Evolutionary conservation across 2,797 vertebrate genomes (phyloP).

Genomic region (Clarias pachynema): DNA sequence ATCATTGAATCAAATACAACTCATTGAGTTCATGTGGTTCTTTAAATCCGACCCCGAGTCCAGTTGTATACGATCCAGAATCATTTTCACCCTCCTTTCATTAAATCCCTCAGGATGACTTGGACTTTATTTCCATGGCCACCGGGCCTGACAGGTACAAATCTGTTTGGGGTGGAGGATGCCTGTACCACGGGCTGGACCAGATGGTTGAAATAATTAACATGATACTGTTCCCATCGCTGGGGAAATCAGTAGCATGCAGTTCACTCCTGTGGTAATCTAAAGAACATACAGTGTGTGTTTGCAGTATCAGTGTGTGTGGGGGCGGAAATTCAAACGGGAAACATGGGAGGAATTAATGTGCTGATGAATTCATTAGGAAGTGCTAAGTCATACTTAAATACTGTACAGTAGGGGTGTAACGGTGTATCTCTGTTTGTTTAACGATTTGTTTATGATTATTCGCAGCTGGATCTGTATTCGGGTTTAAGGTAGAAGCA

Average conservation of each 20-base stretch:
- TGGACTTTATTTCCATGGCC: conserved; percentile 71
- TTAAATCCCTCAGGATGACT: conserved; percentile 75
- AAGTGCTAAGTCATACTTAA: conserved; percentile 19
- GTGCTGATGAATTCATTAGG: conserved; percentile 29
- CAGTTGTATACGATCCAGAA: conserved; percentile 78
- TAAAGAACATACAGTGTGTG: conserved; percentile 70
- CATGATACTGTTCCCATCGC: conserved; percentile 83
- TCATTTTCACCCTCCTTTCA: conserved; percentile 76
- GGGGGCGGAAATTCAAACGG: not conserved
- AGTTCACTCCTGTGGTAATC: conserved; percentile 81
- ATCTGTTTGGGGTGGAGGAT: conserved; percentile 76
- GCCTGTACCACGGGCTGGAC: conserved; percentile 71
- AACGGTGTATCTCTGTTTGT: not conserved
- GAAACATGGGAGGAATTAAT: conserved; percentile 27
- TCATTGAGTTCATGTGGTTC: not conserved
- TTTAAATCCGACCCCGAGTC: conserved; percentile 3
- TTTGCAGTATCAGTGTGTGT: conserved; percentile 29
- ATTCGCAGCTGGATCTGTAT: not conserved
- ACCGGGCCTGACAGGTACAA: conserved; percentile 82
- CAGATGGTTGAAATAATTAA: conserved; percentile 88
- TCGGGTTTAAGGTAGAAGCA: not conserved
- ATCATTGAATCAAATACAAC: not conserved
- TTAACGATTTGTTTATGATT: not conserved
- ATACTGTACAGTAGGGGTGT: conserved; percentile 3
- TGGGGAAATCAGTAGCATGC: conserved; percentile 81